A percentile compares a stretch with the other conserved stretches of the same genome.
These are phyloP conservation scores for Bostrychus sinensis DNA, from an alignment of 2,113 vertebrate species.

Conservation along the genomic window DNA sequence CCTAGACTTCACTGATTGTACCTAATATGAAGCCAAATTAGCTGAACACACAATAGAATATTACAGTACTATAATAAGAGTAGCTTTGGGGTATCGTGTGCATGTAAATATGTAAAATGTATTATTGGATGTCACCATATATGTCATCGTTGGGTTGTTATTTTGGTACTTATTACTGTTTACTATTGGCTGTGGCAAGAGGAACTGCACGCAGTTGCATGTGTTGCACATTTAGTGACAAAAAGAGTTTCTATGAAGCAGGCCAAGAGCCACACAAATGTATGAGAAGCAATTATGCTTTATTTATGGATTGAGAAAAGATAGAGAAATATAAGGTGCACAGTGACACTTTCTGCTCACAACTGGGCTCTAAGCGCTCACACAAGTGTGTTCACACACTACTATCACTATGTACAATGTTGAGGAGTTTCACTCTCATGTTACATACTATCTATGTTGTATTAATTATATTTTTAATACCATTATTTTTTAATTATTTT, in stretches of 20 bases:
- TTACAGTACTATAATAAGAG: neutral
- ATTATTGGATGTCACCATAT: neutral
- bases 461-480: constrained; percentile 41
- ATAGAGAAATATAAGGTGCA: neutral
- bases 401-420: constrained; percentile 30
- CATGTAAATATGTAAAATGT: constrained; percentile 9
- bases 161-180: constrained; percentile 29
- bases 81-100: neutral
- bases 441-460: constrained; percentile 48
- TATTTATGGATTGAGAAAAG: neutral
- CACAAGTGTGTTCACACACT: constrained; percentile 26
- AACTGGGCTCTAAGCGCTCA: constrained; percentile 15
- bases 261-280: constrained; percentile 37
- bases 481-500: constrained; percentile 59
- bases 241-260: constrained; percentile 38
- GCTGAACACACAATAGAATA: neutral
- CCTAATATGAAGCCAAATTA: no score
- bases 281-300: constrained; percentile 49
- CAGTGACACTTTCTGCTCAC: constrained; percentile 12
- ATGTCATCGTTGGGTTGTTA: constrained; percentile 13
- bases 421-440: constrained; percentile 32
- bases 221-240: constrained; percentile 59
- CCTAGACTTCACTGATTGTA: neutral
- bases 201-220: constrained; percentile 40
- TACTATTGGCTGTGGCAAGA: constrained; percentile 31